These are phyloP conservation scores for Sebastiscus albofasciatus DNA, from an alignment of 2,797 vertebrate species.

Conservation along the genomic window DNA sequence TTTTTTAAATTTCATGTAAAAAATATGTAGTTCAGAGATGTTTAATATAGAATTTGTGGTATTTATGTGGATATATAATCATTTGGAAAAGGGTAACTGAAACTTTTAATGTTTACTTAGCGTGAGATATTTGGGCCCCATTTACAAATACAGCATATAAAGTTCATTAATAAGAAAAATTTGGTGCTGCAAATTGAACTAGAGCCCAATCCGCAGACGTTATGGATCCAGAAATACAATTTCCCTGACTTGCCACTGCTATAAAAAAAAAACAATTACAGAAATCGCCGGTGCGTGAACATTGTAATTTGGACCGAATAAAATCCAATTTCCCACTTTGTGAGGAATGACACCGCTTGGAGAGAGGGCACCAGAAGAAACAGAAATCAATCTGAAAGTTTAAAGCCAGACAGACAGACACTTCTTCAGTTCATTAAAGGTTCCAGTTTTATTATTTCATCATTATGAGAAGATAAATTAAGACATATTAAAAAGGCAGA, in stretches of 20 bases:
- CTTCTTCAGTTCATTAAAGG: slow-evolving; percentile 9
- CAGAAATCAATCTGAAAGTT: neutral
- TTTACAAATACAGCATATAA: slow-evolving; percentile 4
- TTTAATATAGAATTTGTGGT: neutral
- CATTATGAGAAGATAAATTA: slow-evolving; percentile 56
- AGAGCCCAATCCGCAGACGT: slow-evolving; percentile 6
- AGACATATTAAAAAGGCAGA: slow-evolving; percentile 59
- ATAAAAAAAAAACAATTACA: slow-evolving; percentile 30
- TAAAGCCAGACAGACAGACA: slow-evolving; percentile 16
- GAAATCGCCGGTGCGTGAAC: slow-evolving; percentile 27
- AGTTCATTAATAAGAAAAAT: neutral
- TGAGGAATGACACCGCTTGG: slow-evolving; percentile 16
- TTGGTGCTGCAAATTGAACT: neutral
- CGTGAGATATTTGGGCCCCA: neutral
- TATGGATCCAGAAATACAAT: slow-evolving; percentile 30
- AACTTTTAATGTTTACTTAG: neutral
- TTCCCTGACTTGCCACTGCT: neutral
- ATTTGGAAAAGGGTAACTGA: neutral
- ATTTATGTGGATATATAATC: neutral
- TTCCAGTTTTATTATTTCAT: slow-evolving; percentile 70
- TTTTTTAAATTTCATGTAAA: neutral
- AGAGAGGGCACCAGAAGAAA: neutral
- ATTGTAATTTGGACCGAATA: slow-evolving; percentile 45
- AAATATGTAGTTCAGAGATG: neutral
- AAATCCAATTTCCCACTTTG: slow-evolving; percentile 40